Evolutionary conservation across 1,140 invertebrate species (phyloP), one percentile per base, ranked within the genome.

Genomic region (Diplogasteroides magnus): DNA sequence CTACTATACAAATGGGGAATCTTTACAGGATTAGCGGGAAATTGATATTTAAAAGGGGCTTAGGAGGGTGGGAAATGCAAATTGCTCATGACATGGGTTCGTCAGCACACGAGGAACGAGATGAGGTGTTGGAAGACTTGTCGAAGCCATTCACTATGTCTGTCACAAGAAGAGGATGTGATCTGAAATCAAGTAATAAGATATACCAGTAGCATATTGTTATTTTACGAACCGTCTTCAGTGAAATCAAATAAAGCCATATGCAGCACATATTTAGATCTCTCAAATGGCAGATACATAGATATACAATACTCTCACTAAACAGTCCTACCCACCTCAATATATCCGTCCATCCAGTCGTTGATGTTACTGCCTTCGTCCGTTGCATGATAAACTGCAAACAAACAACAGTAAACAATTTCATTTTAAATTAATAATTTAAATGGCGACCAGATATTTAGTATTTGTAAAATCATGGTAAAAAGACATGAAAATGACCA

Each of bases 71-170:
- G 13, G n/a, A 13, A 56, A 14, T 13, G 13, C 13, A 56, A n/a
- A 56, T 56, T 56, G 48, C 13, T 25, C 13, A 28, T 3, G 59
- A 11, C n/a, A 60, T 28, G 59, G 59, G 59, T 25, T 23, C 27
- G n/a, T 60, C n/a, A n/a, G n/a, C 59, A n/a, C n/a, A 28, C 3
- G 3, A 6, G 27, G 3, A 11, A n/a, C n/a, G 27, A 6, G n/a
- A 25, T 25, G n/a, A 60, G n/a, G 59, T 60, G 6, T 6, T 11
- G 37, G 37, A 48, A 6, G 14, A 68, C 61, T 77, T 78, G 57
- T 78, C 76, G 56, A 77, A 76, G 31, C 61, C 55, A 15, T 75
- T 64, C 25, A 78, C 76, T 23, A 79, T 81, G 57, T 80, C 78
- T 1, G 78, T 79, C 1, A 79, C 79, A 25, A 79, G 67, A 28